Evolutionary conservation across 2,113 vertebrate genomes (phyloP), one percentile per base, ranked within the genome.

Genomic region (Cyprinodon brontotheroides): DNA sequence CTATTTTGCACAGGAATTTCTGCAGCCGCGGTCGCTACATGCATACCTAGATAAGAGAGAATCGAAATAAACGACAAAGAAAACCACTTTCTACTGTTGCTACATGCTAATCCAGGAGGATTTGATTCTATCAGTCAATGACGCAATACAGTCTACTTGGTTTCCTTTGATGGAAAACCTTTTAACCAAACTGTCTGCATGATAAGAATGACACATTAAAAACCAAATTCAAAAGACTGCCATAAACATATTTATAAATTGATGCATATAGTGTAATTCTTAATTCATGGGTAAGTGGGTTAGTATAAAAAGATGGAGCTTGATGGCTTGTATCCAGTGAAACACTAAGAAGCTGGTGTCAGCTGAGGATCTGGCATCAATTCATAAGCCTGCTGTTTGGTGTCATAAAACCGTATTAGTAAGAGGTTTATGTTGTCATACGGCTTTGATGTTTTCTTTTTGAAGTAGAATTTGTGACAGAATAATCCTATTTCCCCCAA

Each of bases 401-500:
- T 76, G 74, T 48, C 37, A 80, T 45, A 13, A 66, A 57, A 3
- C n/a, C 45, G 20, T 3, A 20, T 48, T 17, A 39, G 47, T 60
- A 37, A 74, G 47, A 61, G 9, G 12, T 17, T 41, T n/a, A n/a
- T 12, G 36, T 22, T 64, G 12, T 59, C 20, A 15, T 50, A 62
- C 69, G 57, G 40, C 3, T 20, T 22, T 75, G 29, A 78, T 64
- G 40, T 41, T 45, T 77, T n/a, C 37, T 57, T 15, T 15, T 48
- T 48, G n/a, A 67, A 48, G 11, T 57, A 41, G 60, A 60, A 39
- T 60, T 36, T 63, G 29, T 41, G 65, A 68, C 53, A 59, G 17
- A 67, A 71, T 12, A 65, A 75, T 65, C n/a, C 65, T 38, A 47
- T 14, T 68, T 68, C 40, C 7, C 22, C 17, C 29, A 72, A 15